Conservation (phyloP, 2,888 invertebrate genomes). For the Bembecia ichneumoniformis region DNA sequence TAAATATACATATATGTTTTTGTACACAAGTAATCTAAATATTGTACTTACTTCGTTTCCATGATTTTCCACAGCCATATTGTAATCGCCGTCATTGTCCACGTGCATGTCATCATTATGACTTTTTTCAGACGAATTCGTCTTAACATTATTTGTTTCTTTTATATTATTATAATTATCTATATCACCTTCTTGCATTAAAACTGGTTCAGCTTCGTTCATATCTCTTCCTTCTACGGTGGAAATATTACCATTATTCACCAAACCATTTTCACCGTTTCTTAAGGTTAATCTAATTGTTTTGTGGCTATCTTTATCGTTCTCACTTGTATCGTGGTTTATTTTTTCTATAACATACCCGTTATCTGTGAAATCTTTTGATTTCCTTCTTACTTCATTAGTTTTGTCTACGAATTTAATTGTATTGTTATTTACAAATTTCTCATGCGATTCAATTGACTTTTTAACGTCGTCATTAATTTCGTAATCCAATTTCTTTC, state of each 20-base stretch:
- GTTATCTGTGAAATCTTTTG: slow-evolving; percentile 20
- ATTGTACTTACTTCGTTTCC: slow-evolving; percentile 35
- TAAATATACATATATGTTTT: too few species aligned
- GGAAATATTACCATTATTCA: neutral
- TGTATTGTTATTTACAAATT: slow-evolving; percentile 28
- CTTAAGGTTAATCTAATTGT: slow-evolving; percentile 46
- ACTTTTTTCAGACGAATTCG: slow-evolving; percentile 14
- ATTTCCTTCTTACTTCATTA: slow-evolving; percentile 32
- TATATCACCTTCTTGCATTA: slow-evolving; percentile 21
- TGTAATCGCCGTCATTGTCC: slow-evolving; percentile 23
- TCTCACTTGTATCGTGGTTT: slow-evolving; percentile 42
- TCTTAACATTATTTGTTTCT: slow-evolving; percentile 20
- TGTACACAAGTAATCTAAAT: too few species aligned
- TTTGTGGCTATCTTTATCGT: slow-evolving; percentile 42
- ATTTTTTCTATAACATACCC: slow-evolving; percentile 22
- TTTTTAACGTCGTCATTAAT: slow-evolving; percentile 19
- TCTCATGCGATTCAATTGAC: neutral
- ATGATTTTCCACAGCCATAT: slow-evolving; percentile 22
- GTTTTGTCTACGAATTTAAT: slow-evolving; percentile 22
- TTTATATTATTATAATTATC: slow-evolving; percentile 31
- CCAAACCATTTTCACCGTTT: slow-evolving; percentile 22
- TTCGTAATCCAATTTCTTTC: slow-evolving; percentile 31
- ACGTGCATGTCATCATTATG: slow-evolving; percentile 22
- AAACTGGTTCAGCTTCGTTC: slow-evolving; percentile 15
- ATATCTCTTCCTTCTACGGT: neutral